phyloP scores from a whole-genome alignment of 2,113 vertebrate genomes.

The Ammodytes dubius region DNA sequence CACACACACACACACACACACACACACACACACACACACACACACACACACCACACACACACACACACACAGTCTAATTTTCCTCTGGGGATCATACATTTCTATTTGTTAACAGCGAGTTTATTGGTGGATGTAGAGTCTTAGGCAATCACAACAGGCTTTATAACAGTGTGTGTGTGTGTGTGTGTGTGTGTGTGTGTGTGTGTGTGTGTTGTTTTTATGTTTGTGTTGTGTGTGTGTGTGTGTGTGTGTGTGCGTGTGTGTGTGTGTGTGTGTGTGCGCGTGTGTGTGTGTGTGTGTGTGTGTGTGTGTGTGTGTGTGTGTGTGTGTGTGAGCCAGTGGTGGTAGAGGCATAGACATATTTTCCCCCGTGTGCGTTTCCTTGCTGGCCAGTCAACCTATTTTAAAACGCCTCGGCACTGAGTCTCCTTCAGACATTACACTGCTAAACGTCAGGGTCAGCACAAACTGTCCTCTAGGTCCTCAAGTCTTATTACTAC shows the following conservation, averaged over 20 bases:
- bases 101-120: constrained; percentile 52
- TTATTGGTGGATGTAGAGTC: constrained; percentile 21
- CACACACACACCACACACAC: not conserved
- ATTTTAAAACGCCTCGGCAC: constrained; percentile 37
- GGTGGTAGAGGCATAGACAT: constrained; percentile 11
- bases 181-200: not conserved
- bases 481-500: constrained; percentile 45
- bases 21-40: not conserved
- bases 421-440: constrained; percentile 36
- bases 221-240: constrained; percentile 32
- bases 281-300: too few species aligned
- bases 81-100: not conserved
- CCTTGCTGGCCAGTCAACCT: constrained; percentile 1
- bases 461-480: constrained; percentile 39
- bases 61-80: not conserved
- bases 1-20: not conserved
- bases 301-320: constrained; percentile 24
- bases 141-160: constrained; percentile 32
- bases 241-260: constrained; percentile 20
- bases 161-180: constrained; percentile 44
- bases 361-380: constrained; percentile 11
- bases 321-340: not conserved
- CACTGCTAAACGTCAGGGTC: constrained; percentile 50
- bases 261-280: constrained; percentile 29
- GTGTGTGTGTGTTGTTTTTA: too few species aligned